A percentile compares a stretch with the other conserved stretches of the same genome.
These are phyloP conservation scores for Sapajus apella DNA, from an alignment of 2,113 vertebrate species.

Conservation along the genomic window DNA sequence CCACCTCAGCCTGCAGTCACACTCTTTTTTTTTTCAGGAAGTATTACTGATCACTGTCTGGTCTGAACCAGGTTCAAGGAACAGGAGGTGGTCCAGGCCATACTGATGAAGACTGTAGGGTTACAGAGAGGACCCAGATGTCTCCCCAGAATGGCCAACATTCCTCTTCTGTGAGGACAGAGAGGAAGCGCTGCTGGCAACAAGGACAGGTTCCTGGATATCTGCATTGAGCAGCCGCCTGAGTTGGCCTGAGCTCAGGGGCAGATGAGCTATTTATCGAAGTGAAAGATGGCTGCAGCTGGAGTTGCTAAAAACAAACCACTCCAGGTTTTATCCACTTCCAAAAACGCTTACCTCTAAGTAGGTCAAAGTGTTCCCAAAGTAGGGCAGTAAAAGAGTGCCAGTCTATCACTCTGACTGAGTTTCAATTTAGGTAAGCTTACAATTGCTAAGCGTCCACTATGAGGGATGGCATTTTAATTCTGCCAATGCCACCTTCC, in stretches of 20 bases:
- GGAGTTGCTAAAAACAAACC: conserved; percentile 74
- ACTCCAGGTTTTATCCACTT: conserved; percentile 66
- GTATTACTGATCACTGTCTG: not conserved
- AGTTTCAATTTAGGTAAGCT: conserved; percentile 25
- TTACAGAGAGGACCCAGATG: not conserved
- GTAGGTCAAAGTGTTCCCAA: conserved; percentile 73
- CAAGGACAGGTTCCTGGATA: not conserved
- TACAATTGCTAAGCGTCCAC: not conserved
- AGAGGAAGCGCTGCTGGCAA: not conserved
- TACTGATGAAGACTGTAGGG: not conserved
- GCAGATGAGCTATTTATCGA: conserved; percentile 63
- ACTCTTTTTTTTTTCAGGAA: not conserved
- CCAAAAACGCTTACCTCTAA: conserved; percentile 78
- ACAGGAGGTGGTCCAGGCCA: not conserved
- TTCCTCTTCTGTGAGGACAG: not conserved
- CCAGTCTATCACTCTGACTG: not conserved
- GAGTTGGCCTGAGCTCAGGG: not conserved
- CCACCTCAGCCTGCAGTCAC: not conserved
- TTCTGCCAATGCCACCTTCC: not conserved
- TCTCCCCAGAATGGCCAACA: not conserved
- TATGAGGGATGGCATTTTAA: not conserved
- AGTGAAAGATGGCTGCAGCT: conserved; percentile 52
- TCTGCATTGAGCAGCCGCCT: not conserved
- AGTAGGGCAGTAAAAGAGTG: conserved; percentile 45
- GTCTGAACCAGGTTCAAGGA: not conserved